Evolutionary conservation across 2,113 vertebrate genomes (phyloP).

Genomic region (Colaptes auratus): DNA sequence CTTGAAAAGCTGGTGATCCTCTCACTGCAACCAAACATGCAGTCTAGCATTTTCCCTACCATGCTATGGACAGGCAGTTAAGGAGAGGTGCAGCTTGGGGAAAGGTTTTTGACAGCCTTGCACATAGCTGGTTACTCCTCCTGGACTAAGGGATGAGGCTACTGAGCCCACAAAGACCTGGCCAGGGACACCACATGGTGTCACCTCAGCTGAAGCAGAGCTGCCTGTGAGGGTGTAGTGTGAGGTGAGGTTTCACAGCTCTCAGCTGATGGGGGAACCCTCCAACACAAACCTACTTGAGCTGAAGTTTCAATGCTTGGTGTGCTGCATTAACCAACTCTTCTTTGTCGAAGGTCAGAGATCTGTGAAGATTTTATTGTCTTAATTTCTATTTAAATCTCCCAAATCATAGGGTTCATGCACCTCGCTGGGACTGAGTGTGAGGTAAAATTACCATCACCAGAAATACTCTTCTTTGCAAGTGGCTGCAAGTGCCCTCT

Average conservation of each 20-base stretch:
- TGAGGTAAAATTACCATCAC: not conserved
- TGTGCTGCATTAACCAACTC: not conserved
- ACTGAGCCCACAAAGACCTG: not conserved
- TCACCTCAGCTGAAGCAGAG: not conserved
- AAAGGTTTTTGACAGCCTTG: not conserved
- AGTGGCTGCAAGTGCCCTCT: not conserved
- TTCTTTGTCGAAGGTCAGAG: not conserved
- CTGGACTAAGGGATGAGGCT: not conserved
- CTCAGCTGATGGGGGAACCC: not conserved
- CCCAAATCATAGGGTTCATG: not conserved
- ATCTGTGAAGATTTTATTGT: not conserved
- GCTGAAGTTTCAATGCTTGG: not conserved
- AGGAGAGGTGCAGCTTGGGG: not conserved
- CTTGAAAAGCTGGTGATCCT: conserved; percentile 29
- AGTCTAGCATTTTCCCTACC: not conserved
- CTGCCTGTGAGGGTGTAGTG: not conserved
- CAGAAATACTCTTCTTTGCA: not conserved
- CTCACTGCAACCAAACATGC: not conserved
- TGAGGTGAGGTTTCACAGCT: not conserved
- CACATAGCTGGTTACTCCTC: accelerated
- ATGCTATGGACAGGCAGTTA: not conserved
- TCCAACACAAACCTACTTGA: not conserved
- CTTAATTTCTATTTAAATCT: not conserved
- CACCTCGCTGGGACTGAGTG: not conserved
- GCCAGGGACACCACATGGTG: not conserved